These are phyloP conservation scores for Neomicropteryx cornuta DNA, from an alignment of 1,140 invertebrate species.

Conservation along the genomic window DNA sequence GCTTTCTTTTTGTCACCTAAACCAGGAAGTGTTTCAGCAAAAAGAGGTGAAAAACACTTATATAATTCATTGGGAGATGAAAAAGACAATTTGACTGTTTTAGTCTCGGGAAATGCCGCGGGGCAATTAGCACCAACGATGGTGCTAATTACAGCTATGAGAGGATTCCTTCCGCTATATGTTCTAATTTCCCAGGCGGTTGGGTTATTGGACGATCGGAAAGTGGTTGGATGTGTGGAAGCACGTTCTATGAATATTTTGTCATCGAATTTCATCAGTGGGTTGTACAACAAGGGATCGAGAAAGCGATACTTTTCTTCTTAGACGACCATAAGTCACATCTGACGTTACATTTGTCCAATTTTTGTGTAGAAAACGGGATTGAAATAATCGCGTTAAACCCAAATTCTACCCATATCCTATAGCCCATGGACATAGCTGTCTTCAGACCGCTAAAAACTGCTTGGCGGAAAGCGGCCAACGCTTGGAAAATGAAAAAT, in stretches of 20 bases:
- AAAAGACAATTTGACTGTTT: slow-evolving; percentile 13
- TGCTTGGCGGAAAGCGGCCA: slow-evolving; percentile 19
- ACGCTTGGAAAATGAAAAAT: too few species aligned
- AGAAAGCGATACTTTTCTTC: slow-evolving; percentile 22
- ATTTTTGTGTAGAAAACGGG: slow-evolving; percentile 17
- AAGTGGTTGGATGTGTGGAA: slow-evolving; percentile 30
- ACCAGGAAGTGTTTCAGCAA: slow-evolving; percentile 15
- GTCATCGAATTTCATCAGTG: slow-evolving; percentile 21
- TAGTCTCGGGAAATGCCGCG: too few species aligned
- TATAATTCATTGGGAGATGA: slow-evolving; percentile 16
- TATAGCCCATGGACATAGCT: slow-evolving; percentile 27
- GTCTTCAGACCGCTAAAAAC: slow-evolving; percentile 25
- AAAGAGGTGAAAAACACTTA: slow-evolving; percentile 18
- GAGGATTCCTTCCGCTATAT: slow-evolving; percentile 15
- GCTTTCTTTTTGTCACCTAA: slow-evolving; percentile 22
- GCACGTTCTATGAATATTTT: slow-evolving; percentile 29
- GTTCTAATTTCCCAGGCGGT: slow-evolving; percentile 11
- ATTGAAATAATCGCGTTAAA: slow-evolving; percentile 23
- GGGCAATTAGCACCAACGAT: slow-evolving; percentile 17
- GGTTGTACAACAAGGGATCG: slow-evolving; percentile 15
- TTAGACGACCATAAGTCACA: slow-evolving; percentile 24
- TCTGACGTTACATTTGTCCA: slow-evolving; percentile 15
- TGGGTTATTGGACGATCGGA: slow-evolving; percentile 26
- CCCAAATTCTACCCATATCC: slow-evolving; percentile 29
- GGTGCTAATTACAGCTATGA: slow-evolving; percentile 29